Evolutionary conservation across 2,113 vertebrate species (phyloP), one percentile per base, ranked within the genome.

Genomic region (Chloebia gouldiae): DNA sequence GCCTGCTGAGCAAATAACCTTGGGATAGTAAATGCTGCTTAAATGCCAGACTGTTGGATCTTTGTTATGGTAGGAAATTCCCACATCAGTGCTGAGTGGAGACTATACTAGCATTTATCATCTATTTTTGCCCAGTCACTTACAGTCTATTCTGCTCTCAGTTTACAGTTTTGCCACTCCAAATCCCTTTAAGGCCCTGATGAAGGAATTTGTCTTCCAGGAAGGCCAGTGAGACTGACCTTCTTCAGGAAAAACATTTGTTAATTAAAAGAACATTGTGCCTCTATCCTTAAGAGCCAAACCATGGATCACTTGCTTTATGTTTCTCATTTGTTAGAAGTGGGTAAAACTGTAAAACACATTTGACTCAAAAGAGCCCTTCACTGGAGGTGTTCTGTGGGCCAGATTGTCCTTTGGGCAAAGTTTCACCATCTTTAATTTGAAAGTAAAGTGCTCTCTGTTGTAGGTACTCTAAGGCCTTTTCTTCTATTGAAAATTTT

Each of bases 221-320:
- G 70, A 95, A 92, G 66, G 66, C 78, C 81, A 80, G 45, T 23
- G 49, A n/a, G 20, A n/a, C 54, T 87, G 76, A 65, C 53, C 33
- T 76, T 24, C 40, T 69, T 77, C 78, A 82, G 93, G 54, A 90
- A 86, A 95, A 35, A 82, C 27, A 63, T 45, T 94, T 69, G 24
- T 85, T 95, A 91, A 69, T 91, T 91, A 85, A 91, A 92, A 82
- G 84, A 95, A 61, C 49, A 42, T 18, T 59, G 70, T n/a, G 87
- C 39, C 57, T 79, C 12, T 69, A 2, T 39, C 49, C 85, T 82
- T 53, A n/a, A 79, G 45, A 89, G 45, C 37, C 59, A 89, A 91
- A 35, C 33, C 4, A 16, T 53, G 78, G 75, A 65, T 92, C 40
- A 16, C 28, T 82, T 92, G 76, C 63, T 94, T 93, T 59, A 30